phyloP scores from a whole-genome alignment of 1,140 invertebrate species.

The Drosophila bipectinata region DNA sequence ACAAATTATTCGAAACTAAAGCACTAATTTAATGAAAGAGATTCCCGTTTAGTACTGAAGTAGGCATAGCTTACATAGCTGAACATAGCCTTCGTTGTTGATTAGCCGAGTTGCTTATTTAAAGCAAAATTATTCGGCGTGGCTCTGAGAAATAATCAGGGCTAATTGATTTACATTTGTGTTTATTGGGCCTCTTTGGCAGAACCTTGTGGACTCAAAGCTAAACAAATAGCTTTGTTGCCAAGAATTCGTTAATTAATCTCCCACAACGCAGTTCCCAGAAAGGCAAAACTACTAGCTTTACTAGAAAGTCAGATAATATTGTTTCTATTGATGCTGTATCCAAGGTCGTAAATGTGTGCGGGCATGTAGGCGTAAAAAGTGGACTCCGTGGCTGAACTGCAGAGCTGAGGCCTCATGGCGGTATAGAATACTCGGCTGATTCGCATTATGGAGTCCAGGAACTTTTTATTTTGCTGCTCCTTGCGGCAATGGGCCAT shows the following conservation, averaged over 20 bases:
- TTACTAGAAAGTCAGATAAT: neutral
- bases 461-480: conserved; percentile 20
- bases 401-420: conserved; percentile 26
- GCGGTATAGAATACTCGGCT: conserved; percentile 40
- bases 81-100: too few relatives aligned
- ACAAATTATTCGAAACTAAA: neutral
- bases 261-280: neutral
- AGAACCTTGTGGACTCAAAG: neutral
- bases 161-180: neutral
- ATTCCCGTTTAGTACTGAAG: neutral
- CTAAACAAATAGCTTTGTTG: neutral
- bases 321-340: neutral
- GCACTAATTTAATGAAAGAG: neutral
- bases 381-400: neutral
- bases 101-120: neutral
- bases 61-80: too few relatives aligned
- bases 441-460: conserved; percentile 44
- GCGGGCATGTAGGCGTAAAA: conserved; percentile 62
- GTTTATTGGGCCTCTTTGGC: neutral
- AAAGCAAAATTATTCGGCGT: neutral
- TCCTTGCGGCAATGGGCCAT: neutral
- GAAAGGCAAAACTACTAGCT: neutral
- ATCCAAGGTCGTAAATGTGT: conserved; percentile 28
- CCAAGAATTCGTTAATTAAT: neutral
- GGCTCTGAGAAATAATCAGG: neutral